Evolutionary conservation across 2,888 invertebrate species (phyloP).

Genomic region (Linnaemya tessellans): DNA sequence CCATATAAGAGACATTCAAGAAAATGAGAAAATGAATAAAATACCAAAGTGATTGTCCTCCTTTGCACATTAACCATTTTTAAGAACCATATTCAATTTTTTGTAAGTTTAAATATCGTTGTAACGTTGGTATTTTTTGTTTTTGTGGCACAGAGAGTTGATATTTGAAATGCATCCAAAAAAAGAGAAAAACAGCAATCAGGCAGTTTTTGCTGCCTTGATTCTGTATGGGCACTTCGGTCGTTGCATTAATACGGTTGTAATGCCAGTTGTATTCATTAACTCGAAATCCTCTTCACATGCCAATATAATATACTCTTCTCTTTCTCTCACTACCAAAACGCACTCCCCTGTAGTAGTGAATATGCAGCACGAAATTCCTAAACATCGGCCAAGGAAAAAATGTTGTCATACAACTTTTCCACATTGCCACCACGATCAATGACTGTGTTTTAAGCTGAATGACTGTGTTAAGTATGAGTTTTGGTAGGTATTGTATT

Average conservation of each 20-base stretch:
- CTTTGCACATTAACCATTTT: slow-evolving; percentile 57
- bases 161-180: slow-evolving; percentile 31
- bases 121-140: slow-evolving; percentile 11
- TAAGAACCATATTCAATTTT: slow-evolving; percentile 47
- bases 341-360: slow-evolving; percentile 12
- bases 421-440: slow-evolving; percentile 70
- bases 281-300: slow-evolving; percentile 35
- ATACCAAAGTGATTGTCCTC: slow-evolving; percentile 32
- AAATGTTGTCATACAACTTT: slow-evolving; percentile 81
- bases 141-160: slow-evolving; percentile 32
- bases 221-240: background rate
- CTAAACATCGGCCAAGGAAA: slow-evolving; percentile 67
- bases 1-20: slow-evolving; percentile 34
- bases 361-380: slow-evolving; percentile 47
- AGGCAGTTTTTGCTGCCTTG: background rate
- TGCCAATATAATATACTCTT: slow-evolving; percentile 27
- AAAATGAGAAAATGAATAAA: slow-evolving; percentile 3
- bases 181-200: slow-evolving; percentile 15
- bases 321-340: slow-evolving; percentile 19
- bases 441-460: slow-evolving; percentile 68
- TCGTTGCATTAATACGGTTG: slow-evolving; percentile 10
- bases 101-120: slow-evolving; percentile 37
- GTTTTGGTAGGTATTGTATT: slow-evolving; percentile 31
- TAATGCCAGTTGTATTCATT: slow-evolving; percentile 20
- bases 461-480: slow-evolving; percentile 55